Evolutionary conservation across 2,113 vertebrate species (phyloP).

Genomic region (Dasyprocta punctata): DNA sequence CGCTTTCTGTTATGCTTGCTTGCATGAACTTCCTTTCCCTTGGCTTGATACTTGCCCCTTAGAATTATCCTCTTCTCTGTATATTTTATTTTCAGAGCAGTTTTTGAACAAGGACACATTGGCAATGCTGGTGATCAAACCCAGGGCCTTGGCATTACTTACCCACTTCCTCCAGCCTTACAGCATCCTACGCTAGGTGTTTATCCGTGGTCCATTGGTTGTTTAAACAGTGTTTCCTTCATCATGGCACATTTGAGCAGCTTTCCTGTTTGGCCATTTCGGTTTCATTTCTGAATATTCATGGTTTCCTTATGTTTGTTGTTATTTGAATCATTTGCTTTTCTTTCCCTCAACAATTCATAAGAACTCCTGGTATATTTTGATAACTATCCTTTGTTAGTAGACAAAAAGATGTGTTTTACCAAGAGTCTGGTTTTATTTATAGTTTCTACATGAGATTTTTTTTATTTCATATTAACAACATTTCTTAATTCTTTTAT

Average conservation of each 20-base stretch:
- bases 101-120: background rate
- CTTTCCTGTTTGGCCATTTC: background rate
- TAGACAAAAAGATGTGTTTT: background rate
- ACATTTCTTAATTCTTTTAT: background rate
- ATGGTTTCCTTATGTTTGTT: background rate
- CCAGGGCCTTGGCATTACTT: background rate
- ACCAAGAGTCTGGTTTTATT: background rate
- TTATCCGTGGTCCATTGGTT: background rate
- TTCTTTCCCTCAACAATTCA: background rate
- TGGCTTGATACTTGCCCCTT: background rate
- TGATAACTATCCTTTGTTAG: background rate
- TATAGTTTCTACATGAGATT: background rate
- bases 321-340: background rate
- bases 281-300: background rate
- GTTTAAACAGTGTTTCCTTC: background rate
- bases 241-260: background rate
- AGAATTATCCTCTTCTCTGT: background rate
- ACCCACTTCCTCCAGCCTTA: background rate
- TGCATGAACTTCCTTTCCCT: background rate
- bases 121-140: background rate
- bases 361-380: background rate
- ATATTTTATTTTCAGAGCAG: background rate
- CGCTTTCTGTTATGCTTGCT: background rate
- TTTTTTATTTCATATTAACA: background rate
- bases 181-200: background rate